Base-by-base conservation (phyloP, 2,888 invertebrate species). In the Sepioteuthis lessoniana region DNA sequence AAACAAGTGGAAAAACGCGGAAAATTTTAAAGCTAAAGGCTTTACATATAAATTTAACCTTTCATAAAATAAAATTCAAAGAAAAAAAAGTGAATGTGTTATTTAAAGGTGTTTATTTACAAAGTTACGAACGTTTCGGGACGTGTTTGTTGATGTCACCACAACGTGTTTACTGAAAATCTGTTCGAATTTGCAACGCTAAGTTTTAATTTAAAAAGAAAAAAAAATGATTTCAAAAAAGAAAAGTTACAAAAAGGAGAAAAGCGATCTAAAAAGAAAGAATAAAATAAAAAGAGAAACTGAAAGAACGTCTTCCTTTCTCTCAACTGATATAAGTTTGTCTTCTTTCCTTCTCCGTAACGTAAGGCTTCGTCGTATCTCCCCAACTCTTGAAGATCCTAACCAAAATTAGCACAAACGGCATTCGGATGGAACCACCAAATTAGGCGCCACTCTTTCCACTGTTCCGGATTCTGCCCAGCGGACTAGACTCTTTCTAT, bases 391-490 rank as follows among this genome's bases (percentile, higher is more conserved):
- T 76, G 76, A 76, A 76, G 16, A 76, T 76, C 76, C 76, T 76
- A 13, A 76, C 76, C 76, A 35, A 76, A 76, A 76, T 76, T 76
- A 76, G 35, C 76, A n/a, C 16, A n/a, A 76, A n/a, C 76, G n/a
- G 16, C 76, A 76, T 76, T 76, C n/a, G 19, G n/a, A 76, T 35
- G 19, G 76, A 76, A 35, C 76, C n/a, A 35, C 76, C 16, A 76
- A 76, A 76, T 76, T 76, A 76, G 76, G 13, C 76, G 35, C 16
- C 76, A 76, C 76, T 16, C 4, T 16, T 10, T n/a, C 76, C 76
- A 76, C n/a, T 76, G n/a, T n/a, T 76, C n/a, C 76, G 76, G 76
- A 76, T 76, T 76, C 76, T 76, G 35, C 76, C 76, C n/a, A 76
- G 76, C 76, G n/a, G 76, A n/a, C 76, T 76, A n/a, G 31, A 76